phyloP scores from a whole-genome alignment of 2,888 invertebrate genomes.

The Eumerus sabulonum region DNA sequence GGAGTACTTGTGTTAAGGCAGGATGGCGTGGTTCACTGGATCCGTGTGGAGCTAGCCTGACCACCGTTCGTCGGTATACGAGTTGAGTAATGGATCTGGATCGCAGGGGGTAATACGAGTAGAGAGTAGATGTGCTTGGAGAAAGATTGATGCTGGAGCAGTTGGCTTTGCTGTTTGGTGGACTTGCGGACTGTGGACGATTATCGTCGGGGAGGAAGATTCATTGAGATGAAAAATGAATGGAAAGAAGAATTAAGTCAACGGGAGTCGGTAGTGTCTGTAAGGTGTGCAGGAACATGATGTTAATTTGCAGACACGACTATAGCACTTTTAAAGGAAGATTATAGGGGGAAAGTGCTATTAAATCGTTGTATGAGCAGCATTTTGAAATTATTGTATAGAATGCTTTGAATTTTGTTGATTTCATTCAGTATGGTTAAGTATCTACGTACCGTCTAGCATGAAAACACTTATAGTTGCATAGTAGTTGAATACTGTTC shows the following conservation, averaged over 20 bases:
- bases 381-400: too few relatives aligned
- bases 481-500: too few relatives aligned
- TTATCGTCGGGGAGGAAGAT: too few relatives aligned
- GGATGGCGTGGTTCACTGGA: neutral
- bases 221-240: neutral
- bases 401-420: too few relatives aligned
- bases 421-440: too few relatives aligned
- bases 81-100: slow-evolving; percentile 49
- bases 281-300: neutral
- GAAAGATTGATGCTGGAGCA: neutral
- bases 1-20: neutral
- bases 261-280: neutral
- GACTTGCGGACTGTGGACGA: too few relatives aligned
- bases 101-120: slow-evolving; percentile 51
- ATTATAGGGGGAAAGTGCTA: too few relatives aligned
- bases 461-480: too few relatives aligned
- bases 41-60: slow-evolving; percentile 12
- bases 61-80: slow-evolving; percentile 9
- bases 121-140: neutral
- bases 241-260: neutral
- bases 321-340: slow-evolving; percentile 11
- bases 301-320: slow-evolving; percentile 11
- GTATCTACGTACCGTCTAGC: too few relatives aligned
- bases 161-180: too few relatives aligned
- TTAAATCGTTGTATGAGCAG: too few relatives aligned